phyloP scores from a whole-genome alignment of 2,113 vertebrate genomes.

The Otolemur garnettii region DNA sequence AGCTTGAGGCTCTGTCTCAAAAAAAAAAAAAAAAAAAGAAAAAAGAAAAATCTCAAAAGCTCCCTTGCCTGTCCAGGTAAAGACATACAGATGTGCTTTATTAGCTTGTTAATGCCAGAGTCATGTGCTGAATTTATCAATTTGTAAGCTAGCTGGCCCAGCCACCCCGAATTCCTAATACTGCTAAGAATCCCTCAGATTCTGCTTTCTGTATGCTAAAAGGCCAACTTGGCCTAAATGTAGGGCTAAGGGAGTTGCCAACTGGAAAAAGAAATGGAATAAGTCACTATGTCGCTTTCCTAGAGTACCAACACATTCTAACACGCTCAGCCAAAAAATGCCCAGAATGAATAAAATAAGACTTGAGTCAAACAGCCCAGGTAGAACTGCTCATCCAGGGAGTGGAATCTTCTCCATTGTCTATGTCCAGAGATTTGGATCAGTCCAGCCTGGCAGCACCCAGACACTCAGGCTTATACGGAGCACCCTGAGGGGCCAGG shows the following conservation, averaged over 20 bases:
- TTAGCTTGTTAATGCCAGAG: neutral
- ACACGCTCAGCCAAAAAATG: neutral
- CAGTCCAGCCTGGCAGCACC: neutral
- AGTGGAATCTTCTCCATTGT: neutral
- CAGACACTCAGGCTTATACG: neutral
- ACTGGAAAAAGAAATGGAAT: neutral
- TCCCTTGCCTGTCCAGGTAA: neutral
- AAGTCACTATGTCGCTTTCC: neutral
- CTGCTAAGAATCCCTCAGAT: neutral
- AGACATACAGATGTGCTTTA: neutral
- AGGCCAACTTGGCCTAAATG: neutral
- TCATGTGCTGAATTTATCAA: neutral
- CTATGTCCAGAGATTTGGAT: neutral
- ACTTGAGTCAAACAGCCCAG: neutral
- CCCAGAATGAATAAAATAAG: neutral
- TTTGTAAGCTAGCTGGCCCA: neutral
- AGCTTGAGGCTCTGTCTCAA: too few relatives aligned
- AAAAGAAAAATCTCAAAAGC: neutral
- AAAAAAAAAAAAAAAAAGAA: too few relatives aligned
- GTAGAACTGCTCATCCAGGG: neutral
- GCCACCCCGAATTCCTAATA: neutral
- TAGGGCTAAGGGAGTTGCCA: neutral
- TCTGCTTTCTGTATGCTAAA: neutral
- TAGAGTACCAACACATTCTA: neutral
- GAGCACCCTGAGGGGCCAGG: neutral